Conservation (phyloP, 2,888 invertebrate genomes). For the Drosophila longiperda region DNA sequence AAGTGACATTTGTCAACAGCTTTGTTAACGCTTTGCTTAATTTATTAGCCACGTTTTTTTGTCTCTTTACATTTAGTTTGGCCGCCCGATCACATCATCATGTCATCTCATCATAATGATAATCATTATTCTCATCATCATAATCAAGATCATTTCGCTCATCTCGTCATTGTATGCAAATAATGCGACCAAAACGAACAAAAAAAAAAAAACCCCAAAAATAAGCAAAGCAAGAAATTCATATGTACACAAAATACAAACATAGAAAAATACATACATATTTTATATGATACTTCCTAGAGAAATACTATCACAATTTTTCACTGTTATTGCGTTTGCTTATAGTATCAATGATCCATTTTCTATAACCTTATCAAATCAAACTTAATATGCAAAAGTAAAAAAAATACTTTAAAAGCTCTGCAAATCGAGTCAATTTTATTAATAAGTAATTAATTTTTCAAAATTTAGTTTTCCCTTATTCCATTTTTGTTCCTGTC, state of each 20-base stretch:
- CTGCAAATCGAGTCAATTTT: not conserved
- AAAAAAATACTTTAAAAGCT: not conserved
- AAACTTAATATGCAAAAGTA: not conserved
- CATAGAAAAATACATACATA: not conserved
- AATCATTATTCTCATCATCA: constrained; percentile 14
- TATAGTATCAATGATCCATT: not conserved
- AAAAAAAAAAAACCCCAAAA: constrained; percentile 17
- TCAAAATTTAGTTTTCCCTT: not conserved
- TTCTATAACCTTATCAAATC: not conserved
- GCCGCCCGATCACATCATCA: constrained; percentile 54
- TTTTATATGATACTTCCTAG: no score
- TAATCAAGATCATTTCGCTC: constrained; percentile 34
- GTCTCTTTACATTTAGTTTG: constrained; percentile 54
- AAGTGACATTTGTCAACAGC: constrained; percentile 68
- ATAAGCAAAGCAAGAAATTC: constrained; percentile 14
- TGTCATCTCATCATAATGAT: constrained; percentile 22
- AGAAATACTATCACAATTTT: not conserved
- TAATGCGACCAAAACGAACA: constrained; percentile 30
- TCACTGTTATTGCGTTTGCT: not conserved
- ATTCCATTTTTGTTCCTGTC: not conserved
- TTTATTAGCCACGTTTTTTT: constrained; percentile 65
- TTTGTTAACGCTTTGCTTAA: constrained; percentile 64
- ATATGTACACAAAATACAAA: not conserved
- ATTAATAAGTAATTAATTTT: not conserved
- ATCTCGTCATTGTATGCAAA: constrained; percentile 54